Base-by-base conservation (phyloP, 2,888 invertebrate genomes). In the Drosophila macrospina region DNA sequence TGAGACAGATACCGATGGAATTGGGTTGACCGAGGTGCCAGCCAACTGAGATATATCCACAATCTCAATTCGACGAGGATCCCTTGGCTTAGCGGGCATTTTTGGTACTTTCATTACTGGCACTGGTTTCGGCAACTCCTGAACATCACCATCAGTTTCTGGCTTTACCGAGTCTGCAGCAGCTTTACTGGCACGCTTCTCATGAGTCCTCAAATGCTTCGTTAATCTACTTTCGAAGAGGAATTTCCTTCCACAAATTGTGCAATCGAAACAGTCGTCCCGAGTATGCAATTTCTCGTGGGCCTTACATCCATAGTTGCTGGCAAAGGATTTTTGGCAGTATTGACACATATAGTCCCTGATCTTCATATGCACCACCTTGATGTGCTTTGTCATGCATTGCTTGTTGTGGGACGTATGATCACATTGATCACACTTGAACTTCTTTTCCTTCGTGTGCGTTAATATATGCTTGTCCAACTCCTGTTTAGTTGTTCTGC, bases 401-500 rank as follows among this genome's bases (percentile, higher is more conserved):
- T 90, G 90, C 11, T 89, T 89, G 55, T 90, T 90, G 47, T 90
- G 90, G 2, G 90, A 90, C 5, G 90, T 84, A 61, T 89, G 88
- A 4, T 86, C 74, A 64, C 91, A 91, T n/a, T 84, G 79, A 47
- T 42, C 42, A 15, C 91, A 91, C 54, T 90, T 85, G 50, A 85
- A 91, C 45, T 86, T 89, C 42, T 91, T 91, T 28, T 91, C 91
- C 57, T 86, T 87, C 7, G 91, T 91, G 66, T 91, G 91, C 0
- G 90, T 91, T 16, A 90, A 74, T 6, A 91, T 87, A 51, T 91
- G 91, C 10, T 89, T 90, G 34, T 91, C 91, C 80, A 91, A 80
- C 56, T 91, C 91, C 57, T 91, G 90, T 0, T 90, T 79, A 0
- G 91, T 91, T 0, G 91, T 91, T 54, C 91, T 91, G 3, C 89